Evolutionary conservation across 2,888 invertebrate species (phyloP).

Genomic region (Camptogramma bilineatum): DNA sequence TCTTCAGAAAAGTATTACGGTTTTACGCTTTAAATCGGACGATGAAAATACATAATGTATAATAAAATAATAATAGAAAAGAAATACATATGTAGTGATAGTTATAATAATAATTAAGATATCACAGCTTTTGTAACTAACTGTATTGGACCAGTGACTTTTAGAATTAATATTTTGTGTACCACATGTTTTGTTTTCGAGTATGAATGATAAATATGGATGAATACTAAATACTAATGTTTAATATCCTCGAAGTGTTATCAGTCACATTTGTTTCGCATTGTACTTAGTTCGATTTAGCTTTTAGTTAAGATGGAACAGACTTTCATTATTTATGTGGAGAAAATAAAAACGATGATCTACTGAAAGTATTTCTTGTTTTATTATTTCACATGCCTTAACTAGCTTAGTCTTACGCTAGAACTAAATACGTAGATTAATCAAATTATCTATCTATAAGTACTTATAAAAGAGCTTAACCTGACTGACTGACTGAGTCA

Average conservation of each 20-base stretch:
- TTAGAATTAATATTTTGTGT: slow-evolving; percentile 39
- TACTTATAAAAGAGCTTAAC: no score
- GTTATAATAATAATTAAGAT: slow-evolving; percentile 41
- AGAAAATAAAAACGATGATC: slow-evolving; percentile 76
- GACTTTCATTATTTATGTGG: slow-evolving; percentile 80
- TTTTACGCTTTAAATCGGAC: slow-evolving; percentile 80
- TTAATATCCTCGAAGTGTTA: slow-evolving; percentile 21
- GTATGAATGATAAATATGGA: not conserved
- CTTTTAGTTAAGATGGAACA: slow-evolving; percentile 60
- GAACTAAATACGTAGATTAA: not conserved
- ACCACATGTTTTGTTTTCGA: slow-evolving; percentile 18
- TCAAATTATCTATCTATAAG: not conserved
- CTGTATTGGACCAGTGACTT: slow-evolving; percentile 59
- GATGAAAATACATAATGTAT: slow-evolving; percentile 60
- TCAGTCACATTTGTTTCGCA: slow-evolving; percentile 72
- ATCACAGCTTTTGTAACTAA: slow-evolving; percentile 62
- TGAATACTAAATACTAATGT: not conserved
- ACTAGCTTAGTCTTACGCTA: not conserved
- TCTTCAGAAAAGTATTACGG: slow-evolving; percentile 78
- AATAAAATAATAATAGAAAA: slow-evolving; percentile 51
- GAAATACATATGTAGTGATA: slow-evolving; percentile 60
- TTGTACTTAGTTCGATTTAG: slow-evolving; percentile 74
- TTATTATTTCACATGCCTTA: slow-evolving; percentile 44
- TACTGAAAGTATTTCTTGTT: slow-evolving; percentile 65
- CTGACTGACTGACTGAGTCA: no score